Percentiles rank a stretch among this genome's conserved stretches.
Evolutionary conservation across 2,113 vertebrate species (phyloP).

Genomic region (Eurystomus gularis): DNA sequence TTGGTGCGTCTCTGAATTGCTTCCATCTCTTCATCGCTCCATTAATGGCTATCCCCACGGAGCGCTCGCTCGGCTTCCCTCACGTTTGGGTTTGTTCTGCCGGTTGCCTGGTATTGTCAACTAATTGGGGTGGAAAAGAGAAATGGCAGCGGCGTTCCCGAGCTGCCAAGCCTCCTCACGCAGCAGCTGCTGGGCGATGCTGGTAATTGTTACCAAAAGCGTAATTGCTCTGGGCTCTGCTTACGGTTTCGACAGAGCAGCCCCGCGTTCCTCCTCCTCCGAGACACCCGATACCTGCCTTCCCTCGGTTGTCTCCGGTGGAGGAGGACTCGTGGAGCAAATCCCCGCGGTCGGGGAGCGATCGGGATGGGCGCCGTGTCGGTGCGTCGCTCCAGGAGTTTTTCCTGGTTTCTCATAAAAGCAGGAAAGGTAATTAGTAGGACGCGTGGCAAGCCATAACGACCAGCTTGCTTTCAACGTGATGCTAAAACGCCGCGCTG

Average conservation of each 20-base stretch:
- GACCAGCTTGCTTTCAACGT: accelerated
- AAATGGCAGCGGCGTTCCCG: slow-evolving; percentile 23
- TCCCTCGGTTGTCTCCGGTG: background rate
- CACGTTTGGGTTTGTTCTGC: slow-evolving; percentile 31
- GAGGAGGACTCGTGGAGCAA: background rate
- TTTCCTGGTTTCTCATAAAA: background rate
- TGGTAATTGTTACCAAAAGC: slow-evolving; percentile 59
- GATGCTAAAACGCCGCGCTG: background rate
- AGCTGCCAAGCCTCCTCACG: slow-evolving; percentile 61
- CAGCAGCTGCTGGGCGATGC: slow-evolving; percentile 42
- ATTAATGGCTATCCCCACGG: background rate
- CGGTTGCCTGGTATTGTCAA: slow-evolving; percentile 24
- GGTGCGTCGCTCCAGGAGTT: background rate
- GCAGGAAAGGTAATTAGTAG: background rate
- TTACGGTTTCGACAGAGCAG: slow-evolving; percentile 19
- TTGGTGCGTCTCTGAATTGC: slow-evolving; percentile 11
- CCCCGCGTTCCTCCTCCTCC: slow-evolving; percentile 5
- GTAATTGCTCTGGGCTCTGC: slow-evolving; percentile 64
- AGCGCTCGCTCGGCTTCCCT: background rate
- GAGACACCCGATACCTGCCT: slow-evolving; percentile 24
- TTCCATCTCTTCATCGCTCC: slow-evolving; percentile 27
- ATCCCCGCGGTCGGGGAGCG: background rate
- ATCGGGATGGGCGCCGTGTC: background rate
- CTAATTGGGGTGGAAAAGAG: slow-evolving; percentile 68
- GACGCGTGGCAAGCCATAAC: accelerated